Percentiles rank a stretch among this genome's conserved stretches.
phyloP scores from a whole-genome alignment of 2,113 vertebrate species.

The Aramus guarauna region DNA sequence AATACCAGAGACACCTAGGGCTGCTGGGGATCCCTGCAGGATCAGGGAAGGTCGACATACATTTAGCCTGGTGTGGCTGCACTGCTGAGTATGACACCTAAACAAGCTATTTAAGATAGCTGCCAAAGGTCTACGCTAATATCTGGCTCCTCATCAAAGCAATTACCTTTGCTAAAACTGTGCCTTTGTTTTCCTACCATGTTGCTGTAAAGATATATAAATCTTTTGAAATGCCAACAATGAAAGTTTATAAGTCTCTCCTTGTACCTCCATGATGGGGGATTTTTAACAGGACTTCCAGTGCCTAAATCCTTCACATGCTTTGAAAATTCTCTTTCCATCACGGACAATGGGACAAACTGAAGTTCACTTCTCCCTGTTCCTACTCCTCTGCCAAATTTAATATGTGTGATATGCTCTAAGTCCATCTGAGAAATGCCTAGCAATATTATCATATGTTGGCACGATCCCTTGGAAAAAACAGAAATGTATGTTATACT shows the following conservation, averaged over 20 bases:
- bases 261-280: rapidly evolving
- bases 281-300: background rate
- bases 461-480: background rate
- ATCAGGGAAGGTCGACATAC: background rate
- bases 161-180: background rate
- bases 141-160: background rate
- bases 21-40: background rate
- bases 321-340: background rate
- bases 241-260: background rate
- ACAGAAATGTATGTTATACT: background rate
- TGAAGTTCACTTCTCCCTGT: background rate
- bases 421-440: background rate
- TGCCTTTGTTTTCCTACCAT: background rate
- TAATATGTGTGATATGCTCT: background rate
- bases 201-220: background rate
- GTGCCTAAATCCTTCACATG: background rate
- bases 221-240: background rate
- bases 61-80: background rate
- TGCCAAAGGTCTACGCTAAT: background rate
- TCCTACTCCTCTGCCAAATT: background rate
- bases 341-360: background rate
- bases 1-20: background rate
- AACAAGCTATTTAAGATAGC: background rate
- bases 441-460: background rate
- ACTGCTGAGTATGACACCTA: background rate